Evolutionary conservation across 2,888 invertebrate species (phyloP), one percentile per base, ranked within the genome.

Genomic region (Caenorhabditis wallacei): DNA sequence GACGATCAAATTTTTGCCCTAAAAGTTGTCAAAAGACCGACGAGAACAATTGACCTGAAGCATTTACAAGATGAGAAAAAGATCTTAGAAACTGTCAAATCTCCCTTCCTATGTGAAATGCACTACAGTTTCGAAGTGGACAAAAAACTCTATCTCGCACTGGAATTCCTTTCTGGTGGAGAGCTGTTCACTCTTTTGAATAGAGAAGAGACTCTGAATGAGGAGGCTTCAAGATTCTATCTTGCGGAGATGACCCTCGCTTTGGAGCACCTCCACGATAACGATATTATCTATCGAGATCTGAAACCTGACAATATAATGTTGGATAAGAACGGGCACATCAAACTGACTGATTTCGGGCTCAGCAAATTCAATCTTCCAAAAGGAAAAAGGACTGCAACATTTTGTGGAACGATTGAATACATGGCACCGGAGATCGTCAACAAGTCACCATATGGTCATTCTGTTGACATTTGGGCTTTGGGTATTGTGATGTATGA

Each of bases 51-150:
- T 93, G 99, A 99, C 93, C 98, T 98, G 82, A 98, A 98, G 82
- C 99, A 99, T 92, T 99, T 99, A 87, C 97, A 97, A 94, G 98
- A 99, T 84, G 99, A 99, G 93, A 94, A 99, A 92, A 99, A 99
- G 94, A 99, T 99, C 92, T 94, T 99, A 92, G 99, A 99, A 94
- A 96, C 97, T 92, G 97, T 94, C 46, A 94, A 98, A 96, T 98
- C 98, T 94, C 98, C 98, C 66, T 99, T 99, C 93, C 98, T 99
- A 92, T 98, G 99, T 89, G 97, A 99, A 94, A 94, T 99, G 93
- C 96, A 96, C 92, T 99, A 99, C 94, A 99, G 99, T 88, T 99
- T 99, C 93, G 99, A 99, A 95, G 99, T 99, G 0, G 24, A 61
- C 1, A 10, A 72, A 1, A 61, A 61, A 22, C 18, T 61, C 13